Conservation (phyloP, 2,888 invertebrate species). For the Mimachlamys varia region DNA sequence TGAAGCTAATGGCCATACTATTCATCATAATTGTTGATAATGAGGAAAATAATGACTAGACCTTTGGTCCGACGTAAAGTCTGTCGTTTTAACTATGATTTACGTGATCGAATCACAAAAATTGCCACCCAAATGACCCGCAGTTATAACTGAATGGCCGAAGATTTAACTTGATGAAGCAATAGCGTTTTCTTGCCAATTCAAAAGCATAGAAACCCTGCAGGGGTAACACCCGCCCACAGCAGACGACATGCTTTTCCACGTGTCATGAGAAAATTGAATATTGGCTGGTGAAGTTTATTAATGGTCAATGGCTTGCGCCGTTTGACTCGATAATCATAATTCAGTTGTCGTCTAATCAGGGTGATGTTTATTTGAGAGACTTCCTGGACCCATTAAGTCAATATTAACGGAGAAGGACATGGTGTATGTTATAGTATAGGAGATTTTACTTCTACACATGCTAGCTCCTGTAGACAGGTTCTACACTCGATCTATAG, state of each 20-base stretch:
- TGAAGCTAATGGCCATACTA: background rate
- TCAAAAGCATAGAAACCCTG: slow-evolving; percentile 2
- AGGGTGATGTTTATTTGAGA: background rate
- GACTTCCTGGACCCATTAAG: background rate
- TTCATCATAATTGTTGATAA: slow-evolving; percentile 34
- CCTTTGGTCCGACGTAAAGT: slow-evolving; percentile 20
- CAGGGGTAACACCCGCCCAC: background rate
- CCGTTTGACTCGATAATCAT: slow-evolving; percentile 8
- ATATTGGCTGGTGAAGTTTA: slow-evolving; percentile 14
- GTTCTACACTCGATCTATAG: no score
- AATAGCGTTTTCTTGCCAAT: slow-evolving; percentile 32
- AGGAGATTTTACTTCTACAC: no score
- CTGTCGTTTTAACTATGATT: slow-evolving; percentile 25
- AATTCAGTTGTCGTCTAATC: slow-evolving; percentile 9
- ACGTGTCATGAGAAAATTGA: slow-evolving; percentile 28
- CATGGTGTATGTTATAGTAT: background rate
- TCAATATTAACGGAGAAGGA: background rate
- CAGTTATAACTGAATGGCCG: slow-evolving; percentile 29
- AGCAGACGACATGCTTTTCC: slow-evolving; percentile 36
- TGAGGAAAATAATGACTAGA: slow-evolving; percentile 31
- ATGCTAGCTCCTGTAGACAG: no score
- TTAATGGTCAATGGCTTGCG: slow-evolving; percentile 23
- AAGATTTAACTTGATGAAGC: slow-evolving; percentile 26
- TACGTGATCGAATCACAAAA: slow-evolving; percentile 24
- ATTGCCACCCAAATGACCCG: slow-evolving; percentile 19